Evolutionary conservation across 2,888 invertebrate species (phyloP).

Genomic region (Tiliacea citrago): DNA sequence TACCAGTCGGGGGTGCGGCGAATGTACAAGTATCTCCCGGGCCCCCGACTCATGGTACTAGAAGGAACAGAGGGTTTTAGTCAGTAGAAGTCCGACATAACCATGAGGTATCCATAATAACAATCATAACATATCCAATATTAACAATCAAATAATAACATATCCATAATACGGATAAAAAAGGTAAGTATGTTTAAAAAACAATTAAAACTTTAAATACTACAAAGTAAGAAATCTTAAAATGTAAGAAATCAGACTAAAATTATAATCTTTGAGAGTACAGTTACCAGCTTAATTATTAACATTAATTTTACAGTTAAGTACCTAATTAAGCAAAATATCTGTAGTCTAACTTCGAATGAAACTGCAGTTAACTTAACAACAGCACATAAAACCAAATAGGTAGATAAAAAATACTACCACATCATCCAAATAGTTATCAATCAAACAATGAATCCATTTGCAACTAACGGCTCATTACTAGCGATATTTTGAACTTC

Average conservation of each 20-base stretch:
- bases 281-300: background rate
- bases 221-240: no score
- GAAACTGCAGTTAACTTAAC: background rate
- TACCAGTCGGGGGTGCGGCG: no score
- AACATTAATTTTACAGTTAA: background rate
- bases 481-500: constrained; percentile 13
- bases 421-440: constrained; percentile 21
- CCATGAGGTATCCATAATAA: no score
- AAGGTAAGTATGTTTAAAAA: background rate
- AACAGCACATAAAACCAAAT: background rate
- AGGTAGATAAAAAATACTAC: background rate
- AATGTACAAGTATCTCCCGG: no score
- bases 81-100: no score
- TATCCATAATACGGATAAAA: no score
- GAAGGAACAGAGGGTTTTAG: no score
- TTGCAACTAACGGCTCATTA: constrained; percentile 36
- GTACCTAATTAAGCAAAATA: background rate
- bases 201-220: background rate
- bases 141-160: no score
- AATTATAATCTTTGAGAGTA: background rate
- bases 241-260: background rate
- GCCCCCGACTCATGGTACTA: no score
- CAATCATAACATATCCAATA: no score
- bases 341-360: background rate
- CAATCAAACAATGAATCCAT: constrained; percentile 26